Evolutionary conservation across 1,140 invertebrate genomes (phyloP).

Genomic region (Andricus grossulariae): DNA sequence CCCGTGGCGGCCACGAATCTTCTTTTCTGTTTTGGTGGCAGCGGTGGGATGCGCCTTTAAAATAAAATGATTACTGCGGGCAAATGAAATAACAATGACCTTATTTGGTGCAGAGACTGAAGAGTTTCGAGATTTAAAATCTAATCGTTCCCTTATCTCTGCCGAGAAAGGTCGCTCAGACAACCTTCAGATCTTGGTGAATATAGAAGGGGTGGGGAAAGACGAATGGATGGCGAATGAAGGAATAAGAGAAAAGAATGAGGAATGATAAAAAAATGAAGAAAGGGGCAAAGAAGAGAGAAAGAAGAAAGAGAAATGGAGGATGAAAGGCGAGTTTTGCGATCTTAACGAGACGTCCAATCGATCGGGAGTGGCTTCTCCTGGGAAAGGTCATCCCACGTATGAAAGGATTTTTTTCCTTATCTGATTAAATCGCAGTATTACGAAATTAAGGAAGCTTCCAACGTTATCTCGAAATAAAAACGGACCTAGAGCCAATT

Average conservation of each 20-base stretch:
- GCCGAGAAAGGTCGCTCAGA: conserved; percentile 7
- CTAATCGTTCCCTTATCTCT: conserved; percentile 7
- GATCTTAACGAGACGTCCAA: conserved; percentile 9
- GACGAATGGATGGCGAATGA: neutral
- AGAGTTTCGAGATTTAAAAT: conserved; percentile 15
- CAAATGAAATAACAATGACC: conserved; percentile 3
- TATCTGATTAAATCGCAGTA: neutral
- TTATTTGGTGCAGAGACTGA: neutral
- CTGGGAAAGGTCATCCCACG: conserved; percentile 12
- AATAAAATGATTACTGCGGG: neutral
- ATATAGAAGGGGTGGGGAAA: neutral
- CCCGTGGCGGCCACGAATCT: too few species aligned
- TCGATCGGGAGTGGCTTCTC: conserved; percentile 12
- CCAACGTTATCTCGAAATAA: neutral
- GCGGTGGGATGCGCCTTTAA: neutral
- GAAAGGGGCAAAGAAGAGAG: neutral
- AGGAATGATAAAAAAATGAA: neutral
- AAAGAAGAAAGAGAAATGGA: neutral
- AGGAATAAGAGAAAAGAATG: neutral
- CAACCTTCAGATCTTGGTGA: neutral
- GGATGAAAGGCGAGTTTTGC: neutral
- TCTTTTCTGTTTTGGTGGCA: too few species aligned
- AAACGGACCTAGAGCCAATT: too few species aligned
- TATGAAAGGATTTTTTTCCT: conserved; percentile 3
- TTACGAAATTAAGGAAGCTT: conserved; percentile 4